These are phyloP conservation scores for Kryptolebias ocellatus DNA, from an alignment of 2,797 vertebrate species.

Conservation along the genomic window DNA sequence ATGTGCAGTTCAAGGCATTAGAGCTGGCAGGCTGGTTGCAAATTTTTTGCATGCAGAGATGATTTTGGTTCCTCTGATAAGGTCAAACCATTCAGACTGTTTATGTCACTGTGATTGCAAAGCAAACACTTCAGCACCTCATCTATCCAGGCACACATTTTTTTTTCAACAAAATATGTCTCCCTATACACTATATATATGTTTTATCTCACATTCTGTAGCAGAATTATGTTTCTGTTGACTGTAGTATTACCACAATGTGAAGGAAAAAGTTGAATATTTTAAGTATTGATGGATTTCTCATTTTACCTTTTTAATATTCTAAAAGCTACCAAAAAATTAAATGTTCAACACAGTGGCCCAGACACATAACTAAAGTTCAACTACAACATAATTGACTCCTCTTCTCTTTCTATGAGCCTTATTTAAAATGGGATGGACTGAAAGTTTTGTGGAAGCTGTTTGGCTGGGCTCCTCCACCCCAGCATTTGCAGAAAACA, in stretches of 20 bases:
- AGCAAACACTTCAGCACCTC: conserved; percentile 27
- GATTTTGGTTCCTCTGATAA: conserved; percentile 40
- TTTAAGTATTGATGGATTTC: too few relatives aligned
- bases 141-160: conserved; percentile 2
- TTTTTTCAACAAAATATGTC: conserved; percentile 5
- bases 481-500: neutral
- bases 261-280: neutral
- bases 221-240: neutral
- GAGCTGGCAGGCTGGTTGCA: conserved; percentile 14
- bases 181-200: too few relatives aligned
- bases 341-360: too few relatives aligned
- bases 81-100: conserved; percentile 40
- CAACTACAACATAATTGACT: too few relatives aligned
- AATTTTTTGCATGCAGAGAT: conserved; percentile 31
- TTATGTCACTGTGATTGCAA: conserved; percentile 33
- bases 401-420: too few relatives aligned
- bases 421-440: too few relatives aligned
- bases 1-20: conserved; percentile 26
- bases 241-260: neutral
- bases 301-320: too few relatives aligned
- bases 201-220: neutral
- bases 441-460: neutral
- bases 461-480: neutral
- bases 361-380: too few relatives aligned
- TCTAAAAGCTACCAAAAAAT: too few relatives aligned